Conservation (phyloP, 2,888 invertebrate genomes). For the Endomychus coccineus region DNA sequence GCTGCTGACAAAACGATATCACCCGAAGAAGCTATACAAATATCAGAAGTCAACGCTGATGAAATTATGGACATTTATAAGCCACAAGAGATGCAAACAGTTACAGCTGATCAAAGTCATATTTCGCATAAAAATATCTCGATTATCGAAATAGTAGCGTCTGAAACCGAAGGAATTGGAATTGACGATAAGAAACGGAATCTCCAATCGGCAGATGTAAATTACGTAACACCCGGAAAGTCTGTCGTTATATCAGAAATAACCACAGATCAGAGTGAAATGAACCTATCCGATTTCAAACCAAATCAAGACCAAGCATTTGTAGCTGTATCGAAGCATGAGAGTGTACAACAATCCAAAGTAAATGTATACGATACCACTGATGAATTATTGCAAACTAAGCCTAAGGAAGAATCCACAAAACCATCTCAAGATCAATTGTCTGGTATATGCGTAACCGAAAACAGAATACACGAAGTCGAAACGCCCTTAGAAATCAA, state of each 20-base stretch:
- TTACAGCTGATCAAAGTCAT: slow-evolving; percentile 33
- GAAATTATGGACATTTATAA: too few species aligned
- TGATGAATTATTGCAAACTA: slow-evolving; percentile 28
- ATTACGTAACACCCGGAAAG: slow-evolving; percentile 3
- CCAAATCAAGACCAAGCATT: slow-evolving; percentile 21
- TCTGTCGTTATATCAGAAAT: slow-evolving; percentile 9
- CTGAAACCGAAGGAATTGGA: slow-evolving; percentile 8
- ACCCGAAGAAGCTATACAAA: slow-evolving; percentile 35
- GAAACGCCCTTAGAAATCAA: slow-evolving; percentile 45
- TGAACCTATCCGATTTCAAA: slow-evolving; percentile 4
- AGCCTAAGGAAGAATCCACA: slow-evolving; percentile 28
- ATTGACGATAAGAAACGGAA: neutral
- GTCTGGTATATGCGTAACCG: slow-evolving; percentile 44
- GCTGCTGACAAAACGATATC: slow-evolving; percentile 28
- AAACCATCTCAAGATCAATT: slow-evolving; percentile 20
- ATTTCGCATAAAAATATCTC: slow-evolving; percentile 30
- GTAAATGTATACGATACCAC: slow-evolving; percentile 27
- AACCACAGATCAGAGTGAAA: slow-evolving; percentile 23
- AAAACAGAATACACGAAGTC: slow-evolving; percentile 50
- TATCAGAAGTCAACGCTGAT: slow-evolving; percentile 24
- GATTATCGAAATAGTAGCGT: slow-evolving; percentile 16
- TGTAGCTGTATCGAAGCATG: slow-evolving; percentile 4
- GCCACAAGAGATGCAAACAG: slow-evolving; percentile 25
- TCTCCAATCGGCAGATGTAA: slow-evolving; percentile 3
- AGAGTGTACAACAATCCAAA: slow-evolving; percentile 1